Evolutionary conservation across 2,113 vertebrate genomes (phyloP), one percentile per base, ranked within the genome.

Genomic region (Butorides virescens): DNA sequence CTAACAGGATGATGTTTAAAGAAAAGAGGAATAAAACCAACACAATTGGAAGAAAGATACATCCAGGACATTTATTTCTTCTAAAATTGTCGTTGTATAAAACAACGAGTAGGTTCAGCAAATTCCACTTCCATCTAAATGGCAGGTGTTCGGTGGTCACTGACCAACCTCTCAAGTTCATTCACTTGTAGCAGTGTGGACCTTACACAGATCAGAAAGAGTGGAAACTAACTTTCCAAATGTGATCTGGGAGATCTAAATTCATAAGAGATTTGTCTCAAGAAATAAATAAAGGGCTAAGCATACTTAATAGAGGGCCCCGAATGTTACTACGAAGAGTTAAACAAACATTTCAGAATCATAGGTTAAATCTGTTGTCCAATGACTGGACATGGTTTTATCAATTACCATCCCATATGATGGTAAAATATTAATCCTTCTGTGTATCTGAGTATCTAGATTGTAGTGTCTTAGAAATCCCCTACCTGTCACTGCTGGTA

Each of bases 271-370:
- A n/a, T 62, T 75, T 7, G 36, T 46, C 39, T 94, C 39, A 52
- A 47, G 11, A 44, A 59, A 63, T 15, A 55, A 58, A 19, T 15
- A 3, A 36, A 58, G 18, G 7, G 25, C 7, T 23, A 58, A 52
- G 16, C 13, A 52, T 12, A 12, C 4, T 8, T 6, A 66, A 36
- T 8, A 11, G 1, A 26, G 3, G 13, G 2, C 4, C 26, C 20
- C 34, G 25, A 25, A n/a, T 62, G 29, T 37, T 89, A 67, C 39
- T 34, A 56, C 7, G 5, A 49, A 62, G 13, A 30, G 26, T 30
- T 52, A 66, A 75, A 13, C 7, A 75, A 75, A 72, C 3, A 27
- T 62, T 92, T 92, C 21, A 58, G n/a, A 53, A 82, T 65, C 25
- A 18, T 29, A 55, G 13, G 9, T 49, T 72, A 36, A 37, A 77